Percentiles rank a stretch among this genome's conserved stretches.
These are phyloP conservation scores for Gadus macrocephalus DNA, from an alignment of 2,113 vertebrate genomes.

Conservation along the genomic window DNA sequence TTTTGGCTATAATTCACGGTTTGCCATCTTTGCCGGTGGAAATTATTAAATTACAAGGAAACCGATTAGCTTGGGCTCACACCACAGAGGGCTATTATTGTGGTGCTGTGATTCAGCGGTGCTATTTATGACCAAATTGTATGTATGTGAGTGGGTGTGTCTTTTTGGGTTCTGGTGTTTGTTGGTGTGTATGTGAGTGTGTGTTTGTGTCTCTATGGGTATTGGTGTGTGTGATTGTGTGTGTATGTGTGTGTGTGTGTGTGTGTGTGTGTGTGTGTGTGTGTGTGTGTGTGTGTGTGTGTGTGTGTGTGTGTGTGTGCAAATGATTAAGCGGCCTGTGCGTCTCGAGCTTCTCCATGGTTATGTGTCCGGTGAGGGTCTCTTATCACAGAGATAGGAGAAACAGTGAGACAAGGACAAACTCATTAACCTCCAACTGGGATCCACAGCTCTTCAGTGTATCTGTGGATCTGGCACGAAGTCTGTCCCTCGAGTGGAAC, in stretches of 20 bases:
- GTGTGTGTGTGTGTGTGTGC: slow-evolving; percentile 12
- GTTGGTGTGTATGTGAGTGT: too few species aligned
- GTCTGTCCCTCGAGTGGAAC: too few species aligned
- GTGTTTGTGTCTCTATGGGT: too few species aligned
- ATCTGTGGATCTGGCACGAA: too few species aligned
- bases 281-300: too few species aligned
- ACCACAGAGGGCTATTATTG: slow-evolving; percentile 57
- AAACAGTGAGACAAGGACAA: background rate
- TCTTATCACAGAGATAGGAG: slow-evolving; percentile 1
- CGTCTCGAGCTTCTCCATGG: slow-evolving; percentile 6
- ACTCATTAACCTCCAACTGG: background rate
- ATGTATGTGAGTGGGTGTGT: background rate
- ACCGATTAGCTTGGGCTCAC: slow-evolving; percentile 61
- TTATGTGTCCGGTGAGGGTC: slow-evolving; percentile 8
- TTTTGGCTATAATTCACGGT: slow-evolving; percentile 65
- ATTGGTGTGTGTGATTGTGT: too few species aligned
- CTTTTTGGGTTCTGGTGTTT: too few species aligned
- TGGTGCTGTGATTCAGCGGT: slow-evolving; percentile 44
- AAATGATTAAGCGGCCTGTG: slow-evolving; percentile 41
- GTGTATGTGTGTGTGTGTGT: too few species aligned
- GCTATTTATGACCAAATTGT: slow-evolving; percentile 49
- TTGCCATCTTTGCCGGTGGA: slow-evolving; percentile 54
- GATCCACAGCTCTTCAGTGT: background rate
- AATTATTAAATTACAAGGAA: slow-evolving; percentile 64
- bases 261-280: too few species aligned